Percentiles rank a stretch among this genome's conserved stretches.
phyloP scores from a whole-genome alignment of 2,797 vertebrate genomes.

The Petrocephalus schoutedeni region DNA sequence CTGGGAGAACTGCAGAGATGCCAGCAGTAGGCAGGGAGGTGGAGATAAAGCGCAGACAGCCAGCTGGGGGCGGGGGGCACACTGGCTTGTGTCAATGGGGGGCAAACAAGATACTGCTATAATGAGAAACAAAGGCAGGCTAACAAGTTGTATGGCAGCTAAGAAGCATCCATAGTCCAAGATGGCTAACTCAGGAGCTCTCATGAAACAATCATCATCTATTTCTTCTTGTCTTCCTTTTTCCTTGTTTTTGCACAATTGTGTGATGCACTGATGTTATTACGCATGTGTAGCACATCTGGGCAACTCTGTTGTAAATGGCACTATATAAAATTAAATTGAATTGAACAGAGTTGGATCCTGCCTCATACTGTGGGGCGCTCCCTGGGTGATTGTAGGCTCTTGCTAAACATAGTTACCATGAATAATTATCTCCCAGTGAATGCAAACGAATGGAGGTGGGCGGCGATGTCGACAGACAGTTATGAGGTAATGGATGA shows the following conservation, averaged over 20 bases:
- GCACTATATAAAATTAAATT: neutral
- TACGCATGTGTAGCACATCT: neutral
- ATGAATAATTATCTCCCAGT: slow-evolving; percentile 52
- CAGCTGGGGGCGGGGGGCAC: slow-evolving; percentile 51
- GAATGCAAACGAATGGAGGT: slow-evolving; percentile 13
- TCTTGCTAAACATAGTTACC: slow-evolving; percentile 71
- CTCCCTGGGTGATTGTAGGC: slow-evolving; percentile 57
- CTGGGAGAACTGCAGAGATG: slow-evolving; percentile 45
- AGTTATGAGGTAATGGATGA: neutral
- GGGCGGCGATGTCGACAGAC: slow-evolving; percentile 25
- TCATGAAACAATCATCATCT: slow-evolving; percentile 45
- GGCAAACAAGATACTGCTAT: slow-evolving; percentile 44
- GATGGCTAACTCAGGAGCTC: slow-evolving; percentile 36
- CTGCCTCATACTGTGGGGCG: slow-evolving; percentile 62
- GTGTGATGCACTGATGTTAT: neutral
- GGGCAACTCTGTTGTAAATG: neutral
- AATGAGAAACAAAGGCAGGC: slow-evolving; percentile 49
- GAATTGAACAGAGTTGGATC: slow-evolving; percentile 17
- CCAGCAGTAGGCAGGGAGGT: slow-evolving; percentile 17
- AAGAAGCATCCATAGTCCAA: slow-evolving; percentile 12
- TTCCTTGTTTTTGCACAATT: neutral
- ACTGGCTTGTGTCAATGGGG: slow-evolving; percentile 47
- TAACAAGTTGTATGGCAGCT: slow-evolving; percentile 40
- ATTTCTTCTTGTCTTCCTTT: neutral
- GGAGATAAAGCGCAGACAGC: slow-evolving; percentile 26